Evolutionary conservation across 53 echinoderm and acorn worm genomes (phyloP).

Genomic region (Mesocentrotus franciscanus): DNA sequence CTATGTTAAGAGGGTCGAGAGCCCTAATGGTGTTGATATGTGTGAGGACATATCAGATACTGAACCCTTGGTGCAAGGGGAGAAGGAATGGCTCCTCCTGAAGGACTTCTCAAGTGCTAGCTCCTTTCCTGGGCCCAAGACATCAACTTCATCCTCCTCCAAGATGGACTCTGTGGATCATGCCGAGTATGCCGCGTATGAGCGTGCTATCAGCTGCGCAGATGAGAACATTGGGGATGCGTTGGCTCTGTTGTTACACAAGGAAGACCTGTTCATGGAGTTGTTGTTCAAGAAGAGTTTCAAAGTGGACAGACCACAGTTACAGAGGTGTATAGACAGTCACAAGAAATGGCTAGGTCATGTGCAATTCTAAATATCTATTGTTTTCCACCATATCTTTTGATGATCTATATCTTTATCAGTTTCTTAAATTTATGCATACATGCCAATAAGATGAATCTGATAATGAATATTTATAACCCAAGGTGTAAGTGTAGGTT

Average conservation of each 20-base stretch:
- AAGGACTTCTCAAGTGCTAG: conserved; percentile 34
- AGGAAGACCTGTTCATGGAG: conserved; percentile 48
- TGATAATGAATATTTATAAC: background rate
- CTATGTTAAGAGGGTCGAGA: background rate
- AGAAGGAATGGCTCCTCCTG: conserved; percentile 54
- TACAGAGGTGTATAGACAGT: conserved; percentile 51
- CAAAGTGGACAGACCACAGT: conserved; percentile 35
- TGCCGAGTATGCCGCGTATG: background rate
- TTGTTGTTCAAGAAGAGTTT: background rate
- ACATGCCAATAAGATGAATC: background rate
- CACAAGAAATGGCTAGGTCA: conserved; percentile 54
- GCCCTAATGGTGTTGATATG: background rate
- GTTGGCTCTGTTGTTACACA: background rate
- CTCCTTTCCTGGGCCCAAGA: conserved; percentile 18
- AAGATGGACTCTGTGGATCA: background rate
- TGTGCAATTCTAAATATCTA: conserved; percentile 34
- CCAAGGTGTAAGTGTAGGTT: background rate
- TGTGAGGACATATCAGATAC: conserved; percentile 31
- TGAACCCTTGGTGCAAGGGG: conserved; percentile 29
- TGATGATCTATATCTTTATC: background rate
- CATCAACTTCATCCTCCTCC: background rate
- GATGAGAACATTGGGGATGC: background rate
- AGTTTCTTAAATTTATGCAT: background rate
- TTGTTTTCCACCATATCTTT: conserved; percentile 19
- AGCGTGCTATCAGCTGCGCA: background rate